Evolutionary conservation across 2,113 vertebrate species (phyloP), one percentile per base, ranked within the genome.

Genomic region (Bos taurus): DNA sequence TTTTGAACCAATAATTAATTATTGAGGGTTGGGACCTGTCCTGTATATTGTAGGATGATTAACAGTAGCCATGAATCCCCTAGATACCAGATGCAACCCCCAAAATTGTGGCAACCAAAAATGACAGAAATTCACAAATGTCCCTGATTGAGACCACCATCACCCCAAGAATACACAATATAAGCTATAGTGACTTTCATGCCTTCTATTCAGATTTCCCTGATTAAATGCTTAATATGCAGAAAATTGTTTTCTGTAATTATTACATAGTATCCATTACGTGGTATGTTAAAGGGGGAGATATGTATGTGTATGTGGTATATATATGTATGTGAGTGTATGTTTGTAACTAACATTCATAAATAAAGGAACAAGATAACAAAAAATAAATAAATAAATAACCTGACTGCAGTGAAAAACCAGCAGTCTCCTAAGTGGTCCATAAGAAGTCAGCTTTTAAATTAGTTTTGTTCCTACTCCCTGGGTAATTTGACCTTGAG

Each of bases 291-390:
- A 33, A 8, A 64, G 62, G 30, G 62, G 30, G 15, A 64, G 30
- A 64, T 7, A 33, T 0, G 1, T 33, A 64, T 64, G 1, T 64
- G 14, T 8, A 64, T 33, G 60, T 33, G 30, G 14, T 64, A 2
- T 33, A 2, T 64, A 7, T 64, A 3, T 64, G 30, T 33, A 3
- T 33, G 60, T 64, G 14, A 1, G 15, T 33, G 1, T 64, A 4
- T 64, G 1, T 33, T 0, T 62, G 30, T 33, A 64, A 16, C 60
- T 64, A 64, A 33, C 3, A 64, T 17, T 3, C 0, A 0, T 64
- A 64, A 64, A 16, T 64, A 62, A 62, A 62, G 6, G 14, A 64
- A 64, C 14, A 62, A 62, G 14, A 62, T 16, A 2, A 28, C 60
- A 57, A 57, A 1, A 54, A 56, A 40, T 40, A 0, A 43, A 43